Evolutionary conservation across 2,113 vertebrate species (phyloP).

Genomic region (Hydrolagus affinis): DNA sequence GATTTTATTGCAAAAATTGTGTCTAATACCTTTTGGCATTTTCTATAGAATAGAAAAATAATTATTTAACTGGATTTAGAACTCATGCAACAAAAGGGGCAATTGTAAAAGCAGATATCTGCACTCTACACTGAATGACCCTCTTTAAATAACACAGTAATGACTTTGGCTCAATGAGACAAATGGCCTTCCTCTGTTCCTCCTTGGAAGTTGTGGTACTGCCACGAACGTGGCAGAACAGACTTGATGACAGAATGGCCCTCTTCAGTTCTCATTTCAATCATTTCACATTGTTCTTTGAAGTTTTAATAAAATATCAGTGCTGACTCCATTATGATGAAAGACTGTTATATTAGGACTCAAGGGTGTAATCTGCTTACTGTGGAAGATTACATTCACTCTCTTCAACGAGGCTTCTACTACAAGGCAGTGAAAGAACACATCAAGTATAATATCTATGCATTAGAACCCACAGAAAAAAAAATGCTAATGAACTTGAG

Average conservation of each 20-base stretch:
- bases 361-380: neutral
- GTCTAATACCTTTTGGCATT: too few relatives aligned
- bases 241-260: too few relatives aligned
- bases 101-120: neutral
- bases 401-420: neutral
- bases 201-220: too few relatives aligned
- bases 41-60: too few relatives aligned
- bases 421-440: neutral
- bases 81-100: too few relatives aligned
- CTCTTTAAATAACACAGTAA: neutral
- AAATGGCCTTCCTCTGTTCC: neutral
- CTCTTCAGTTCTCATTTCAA: too few relatives aligned
- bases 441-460: neutral
- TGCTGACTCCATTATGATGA: neutral
- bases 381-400: neutral
- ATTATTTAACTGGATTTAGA: too few relatives aligned
- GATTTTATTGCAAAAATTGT: too few relatives aligned
- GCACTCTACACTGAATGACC: neutral
- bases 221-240: too few relatives aligned
- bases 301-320: neutral
- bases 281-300: slow-evolving; percentile 1
- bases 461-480: neutral
- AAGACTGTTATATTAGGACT: neutral
- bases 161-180: neutral
- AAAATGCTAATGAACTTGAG: neutral